Conservation (phyloP, 2,888 invertebrate species). For the Galerucella pusilla region DNA sequence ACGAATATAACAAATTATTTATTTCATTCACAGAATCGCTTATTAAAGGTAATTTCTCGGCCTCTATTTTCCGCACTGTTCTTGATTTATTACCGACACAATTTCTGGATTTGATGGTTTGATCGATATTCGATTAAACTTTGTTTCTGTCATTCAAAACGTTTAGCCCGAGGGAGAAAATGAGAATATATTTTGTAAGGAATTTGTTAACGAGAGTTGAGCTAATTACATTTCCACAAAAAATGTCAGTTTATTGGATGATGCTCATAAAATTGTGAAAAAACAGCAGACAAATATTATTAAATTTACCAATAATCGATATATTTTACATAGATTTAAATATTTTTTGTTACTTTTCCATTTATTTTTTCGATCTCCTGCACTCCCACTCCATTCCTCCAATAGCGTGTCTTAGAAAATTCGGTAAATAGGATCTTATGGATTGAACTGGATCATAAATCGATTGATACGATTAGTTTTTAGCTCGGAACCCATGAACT, state of each 20-base stretch:
- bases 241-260: background rate
- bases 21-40: background rate
- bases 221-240: slow-evolving; percentile 21
- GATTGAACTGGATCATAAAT: too few relatives aligned
- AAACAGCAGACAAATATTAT: too few relatives aligned
- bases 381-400: too few relatives aligned
- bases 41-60: background rate
- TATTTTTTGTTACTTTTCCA: too few relatives aligned
- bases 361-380: too few relatives aligned
- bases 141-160: slow-evolving; percentile 41
- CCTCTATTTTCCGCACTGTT: slow-evolving; percentile 12
- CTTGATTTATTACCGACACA: slow-evolving; percentile 31
- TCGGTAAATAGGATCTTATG: too few relatives aligned
- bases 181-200: slow-evolving; percentile 10
- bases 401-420: too few relatives aligned
- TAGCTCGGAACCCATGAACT: too few relatives aligned
- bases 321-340: too few relatives aligned
- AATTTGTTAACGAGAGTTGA: slow-evolving; percentile 5
- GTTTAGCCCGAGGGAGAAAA: slow-evolving; percentile 16
- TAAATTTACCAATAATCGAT: too few relatives aligned
- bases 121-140: slow-evolving; percentile 44
- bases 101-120: slow-evolving; percentile 39
- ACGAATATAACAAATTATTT: too few relatives aligned
- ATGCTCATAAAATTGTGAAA: background rate
- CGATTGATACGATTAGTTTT: too few relatives aligned